Evolutionary conservation across 2,888 invertebrate genomes (phyloP).

Genomic region (Mactromeris polynyma): DNA sequence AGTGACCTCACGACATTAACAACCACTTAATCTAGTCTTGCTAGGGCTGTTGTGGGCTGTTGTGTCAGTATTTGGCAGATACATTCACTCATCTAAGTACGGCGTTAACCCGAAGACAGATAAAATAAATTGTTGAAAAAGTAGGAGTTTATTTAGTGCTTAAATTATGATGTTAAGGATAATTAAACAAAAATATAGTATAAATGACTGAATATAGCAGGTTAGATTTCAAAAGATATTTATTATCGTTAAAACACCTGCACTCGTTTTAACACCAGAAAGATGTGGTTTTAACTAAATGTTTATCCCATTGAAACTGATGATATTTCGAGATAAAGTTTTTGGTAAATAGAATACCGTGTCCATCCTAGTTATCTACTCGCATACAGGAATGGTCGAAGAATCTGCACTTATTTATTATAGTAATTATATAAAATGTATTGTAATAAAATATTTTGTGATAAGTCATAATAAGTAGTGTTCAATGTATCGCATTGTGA

Average conservation of each 20-base stretch:
- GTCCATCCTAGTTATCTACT: not conserved
- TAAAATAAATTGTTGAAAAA: not conserved
- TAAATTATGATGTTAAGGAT: slow-evolving; percentile 22
- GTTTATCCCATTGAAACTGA: not conserved
- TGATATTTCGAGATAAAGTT: not conserved
- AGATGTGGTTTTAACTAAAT: slow-evolving; percentile 14
- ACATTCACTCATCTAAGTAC: not conserved
- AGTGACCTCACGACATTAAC: no score
- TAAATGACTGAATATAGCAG: not conserved
- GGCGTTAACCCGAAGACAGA: not conserved
- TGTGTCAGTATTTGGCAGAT: not conserved
- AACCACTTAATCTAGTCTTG: no score
- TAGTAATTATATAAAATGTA: not conserved
- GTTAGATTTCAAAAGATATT: slow-evolving; percentile 33
- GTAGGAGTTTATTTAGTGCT: slow-evolving; percentile 4
- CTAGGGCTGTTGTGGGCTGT: no score
- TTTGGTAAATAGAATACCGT: not conserved
- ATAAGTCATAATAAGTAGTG: not conserved
- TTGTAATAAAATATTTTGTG: not conserved
- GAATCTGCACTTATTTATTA: not conserved
- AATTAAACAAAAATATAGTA: slow-evolving; percentile 25
- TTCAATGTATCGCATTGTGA: no score
- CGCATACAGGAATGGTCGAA: not conserved
- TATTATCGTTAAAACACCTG: slow-evolving; percentile 44
- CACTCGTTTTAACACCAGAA: slow-evolving; percentile 39